Base-by-base conservation (phyloP, 1,140 invertebrate species). In the Coenobita brevimanus region DNA sequence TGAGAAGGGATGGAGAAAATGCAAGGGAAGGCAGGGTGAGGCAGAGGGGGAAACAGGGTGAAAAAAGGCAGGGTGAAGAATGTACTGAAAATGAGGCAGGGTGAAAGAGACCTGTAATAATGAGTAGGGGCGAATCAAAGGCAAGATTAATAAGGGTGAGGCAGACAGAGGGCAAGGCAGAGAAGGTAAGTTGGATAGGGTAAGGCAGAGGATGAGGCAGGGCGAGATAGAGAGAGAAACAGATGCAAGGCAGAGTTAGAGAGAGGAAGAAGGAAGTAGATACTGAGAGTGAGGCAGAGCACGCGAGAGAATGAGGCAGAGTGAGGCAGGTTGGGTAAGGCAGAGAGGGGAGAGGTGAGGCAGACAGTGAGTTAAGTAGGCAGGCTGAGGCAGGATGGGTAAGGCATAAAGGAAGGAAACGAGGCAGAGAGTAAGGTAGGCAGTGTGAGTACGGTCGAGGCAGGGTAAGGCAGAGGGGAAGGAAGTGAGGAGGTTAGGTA, bases 401-500 rank as follows among this genome's bases (percentile, higher is more conserved):
- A 13, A 13, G n/a, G 54, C 54, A n/a, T 57, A 57, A n/a, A 57
- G 54, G 54, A n/a, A 57, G 54, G 54, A 57, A 13, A n/a, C n/a
- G 54, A 57, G n/a, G n/a, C 10, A n/a, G 13, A 57, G 13, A 57
- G 13, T 13, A 57, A 57, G 10, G 54, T n/a, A n/a, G n/a, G 54
- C 10, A 57, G 54, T 10, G n/a, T n/a, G 67, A 38, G 41, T 38
- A 71, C 41, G 36, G 24, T 71, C 1, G 24, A 71, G 30, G 1
- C 67, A 71, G 67, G 67, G 67, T 27, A 27, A 71, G 21, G 21
- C 4, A 64, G 62, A 71, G 41, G 41, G 27, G 67, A 71, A 71
- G 30, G 67, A n/a, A n/a, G n/a, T n/a, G 21, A 69, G 24, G 64
- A 30, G 13, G 64, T 10, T 15, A 27, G 24, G 21, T 36, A 3